Percentiles rank a stretch among this genome's conserved stretches.
Evolutionary conservation across 2,797 vertebrate species (phyloP).

Genomic region (Thalassophryne amazonica): DNA sequence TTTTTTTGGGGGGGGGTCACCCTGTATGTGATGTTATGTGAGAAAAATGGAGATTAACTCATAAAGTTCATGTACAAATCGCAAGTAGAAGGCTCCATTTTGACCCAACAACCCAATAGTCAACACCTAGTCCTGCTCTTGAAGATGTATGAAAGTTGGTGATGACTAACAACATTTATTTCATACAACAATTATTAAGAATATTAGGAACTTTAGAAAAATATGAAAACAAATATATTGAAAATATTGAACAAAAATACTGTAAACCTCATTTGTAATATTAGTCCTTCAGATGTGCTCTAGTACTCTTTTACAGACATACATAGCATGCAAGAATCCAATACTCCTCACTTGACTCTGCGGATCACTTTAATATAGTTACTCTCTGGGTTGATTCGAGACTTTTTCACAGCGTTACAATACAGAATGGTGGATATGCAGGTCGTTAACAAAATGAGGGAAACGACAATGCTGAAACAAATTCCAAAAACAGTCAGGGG

Average conservation of each 20-base stretch:
- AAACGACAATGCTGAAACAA: constrained; percentile 81
- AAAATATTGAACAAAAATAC: not conserved
- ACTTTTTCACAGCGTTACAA: constrained; percentile 87
- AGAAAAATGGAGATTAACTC: constrained; percentile 4
- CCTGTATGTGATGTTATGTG: no score
- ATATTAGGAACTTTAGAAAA: not conserved
- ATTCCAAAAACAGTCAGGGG: constrained; percentile 87
- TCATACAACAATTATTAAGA: no score
- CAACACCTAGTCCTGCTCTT: not conserved
- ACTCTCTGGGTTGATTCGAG: constrained; percentile 83
- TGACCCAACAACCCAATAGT: not conserved
- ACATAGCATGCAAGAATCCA: constrained; percentile 2
- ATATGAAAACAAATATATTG: not conserved
- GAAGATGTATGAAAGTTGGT: no score
- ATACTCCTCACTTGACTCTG: constrained; percentile 64
- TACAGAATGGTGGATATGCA: constrained; percentile 87
- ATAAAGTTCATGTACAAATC: constrained; percentile 7
- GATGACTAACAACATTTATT: no score
- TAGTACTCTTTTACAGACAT: constrained; percentile 85
- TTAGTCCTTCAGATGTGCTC: constrained; percentile 54
- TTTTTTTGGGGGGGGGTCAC: no score
- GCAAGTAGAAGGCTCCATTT: constrained; percentile 1
- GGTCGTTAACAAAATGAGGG: constrained; percentile 83
- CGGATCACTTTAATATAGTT: constrained; percentile 87
- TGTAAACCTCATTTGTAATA: not conserved